phyloP scores from a whole-genome alignment of 2,797 vertebrate species.

The Silurus aristotelis region DNA sequence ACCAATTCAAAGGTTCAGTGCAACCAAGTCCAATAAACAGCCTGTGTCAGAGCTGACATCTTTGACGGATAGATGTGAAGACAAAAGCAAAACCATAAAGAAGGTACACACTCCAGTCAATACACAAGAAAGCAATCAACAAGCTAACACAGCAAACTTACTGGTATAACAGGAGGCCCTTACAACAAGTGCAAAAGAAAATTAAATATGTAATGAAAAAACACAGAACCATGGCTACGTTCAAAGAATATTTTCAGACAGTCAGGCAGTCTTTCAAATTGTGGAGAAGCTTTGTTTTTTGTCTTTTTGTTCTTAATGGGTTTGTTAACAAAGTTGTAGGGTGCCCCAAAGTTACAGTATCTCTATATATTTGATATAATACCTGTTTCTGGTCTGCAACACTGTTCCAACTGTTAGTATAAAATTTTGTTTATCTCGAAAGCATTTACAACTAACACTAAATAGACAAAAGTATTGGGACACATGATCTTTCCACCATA shows the following conservation, averaged over 20 bases:
- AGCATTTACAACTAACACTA: not conserved
- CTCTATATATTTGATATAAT: not conserved
- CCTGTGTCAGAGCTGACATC: not conserved
- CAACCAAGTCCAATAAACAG: conserved; percentile 2
- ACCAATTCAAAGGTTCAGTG: not conserved
- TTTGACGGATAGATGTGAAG: not conserved
- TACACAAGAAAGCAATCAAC: not conserved
- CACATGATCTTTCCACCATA: no score
- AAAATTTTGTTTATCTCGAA: not conserved
- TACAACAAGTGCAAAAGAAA: not conserved
- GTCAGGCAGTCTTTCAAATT: not conserved
- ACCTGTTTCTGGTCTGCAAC: not conserved
- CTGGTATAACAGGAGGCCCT: not conserved
- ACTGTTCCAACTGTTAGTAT: not conserved
- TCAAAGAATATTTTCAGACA: not conserved
- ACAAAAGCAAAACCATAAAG: not conserved
- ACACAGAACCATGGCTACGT: not conserved
- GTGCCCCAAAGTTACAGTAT: not conserved
- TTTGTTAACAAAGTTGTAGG: not conserved
- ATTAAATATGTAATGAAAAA: no score
- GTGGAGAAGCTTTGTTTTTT: not conserved
- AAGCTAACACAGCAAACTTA: not conserved
- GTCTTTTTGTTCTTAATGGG: not conserved
- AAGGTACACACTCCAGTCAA: not conserved
- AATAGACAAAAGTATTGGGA: no score